Evolutionary conservation across 2,888 invertebrate genomes (phyloP).

Genomic region (Ochropacha duplaris): DNA sequence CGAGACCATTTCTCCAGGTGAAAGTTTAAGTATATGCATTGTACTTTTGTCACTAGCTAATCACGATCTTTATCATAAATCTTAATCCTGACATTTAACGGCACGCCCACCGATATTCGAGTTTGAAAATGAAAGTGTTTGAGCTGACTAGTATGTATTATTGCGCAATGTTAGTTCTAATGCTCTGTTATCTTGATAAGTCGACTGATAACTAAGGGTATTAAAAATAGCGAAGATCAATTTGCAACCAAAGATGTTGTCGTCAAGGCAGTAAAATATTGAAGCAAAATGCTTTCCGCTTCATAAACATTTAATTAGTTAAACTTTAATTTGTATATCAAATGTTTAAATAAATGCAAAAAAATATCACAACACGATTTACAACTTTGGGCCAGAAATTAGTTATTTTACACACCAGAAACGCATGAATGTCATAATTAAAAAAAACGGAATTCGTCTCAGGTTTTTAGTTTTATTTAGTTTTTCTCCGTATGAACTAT

Average conservation of each 20-base stretch:
- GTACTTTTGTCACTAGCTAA: conserved; percentile 74
- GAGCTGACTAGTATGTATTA: conserved; percentile 41
- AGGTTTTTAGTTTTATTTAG: background rate
- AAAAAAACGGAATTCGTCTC: background rate
- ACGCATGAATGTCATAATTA: background rate
- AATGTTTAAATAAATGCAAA: background rate
- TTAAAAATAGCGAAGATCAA: background rate
- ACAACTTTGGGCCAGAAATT: background rate
- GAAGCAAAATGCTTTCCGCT: background rate
- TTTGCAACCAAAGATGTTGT: background rate
- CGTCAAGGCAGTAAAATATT: background rate
- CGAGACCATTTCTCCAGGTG: conserved; percentile 67
- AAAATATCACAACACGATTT: background rate
- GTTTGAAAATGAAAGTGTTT: conserved; percentile 62
- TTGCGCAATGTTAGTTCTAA: conserved; percentile 35
- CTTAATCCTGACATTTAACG: conserved; percentile 64
- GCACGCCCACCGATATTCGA: conserved; percentile 58
- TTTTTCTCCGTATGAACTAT: background rate
- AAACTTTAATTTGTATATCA: background rate
- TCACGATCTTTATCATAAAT: conserved; percentile 69
- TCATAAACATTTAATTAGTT: background rate
- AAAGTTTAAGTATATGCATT: conserved; percentile 71
- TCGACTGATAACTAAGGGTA: conserved; percentile 14
- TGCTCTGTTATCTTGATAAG: conserved; percentile 34
- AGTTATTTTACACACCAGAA: background rate